A percentile compares a stretch with the other conserved stretches of the same genome.
Conservation (phyloP, 2,113 vertebrate genomes). For the Gambusia affinis region DNA sequence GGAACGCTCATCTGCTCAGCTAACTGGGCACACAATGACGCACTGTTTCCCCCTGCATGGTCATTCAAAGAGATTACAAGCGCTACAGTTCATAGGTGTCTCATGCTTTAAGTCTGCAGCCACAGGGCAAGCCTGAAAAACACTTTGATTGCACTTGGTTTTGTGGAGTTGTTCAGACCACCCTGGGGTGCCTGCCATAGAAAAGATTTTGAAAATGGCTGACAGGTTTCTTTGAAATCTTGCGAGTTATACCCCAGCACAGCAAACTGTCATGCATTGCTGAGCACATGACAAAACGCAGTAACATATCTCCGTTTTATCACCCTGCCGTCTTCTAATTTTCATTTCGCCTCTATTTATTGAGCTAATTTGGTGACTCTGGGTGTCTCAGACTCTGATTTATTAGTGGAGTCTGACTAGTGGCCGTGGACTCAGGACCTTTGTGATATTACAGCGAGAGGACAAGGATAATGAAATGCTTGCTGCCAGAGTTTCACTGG, state of each 20-base stretch:
- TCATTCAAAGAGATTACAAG: constrained; percentile 45
- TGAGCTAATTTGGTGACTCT: background rate
- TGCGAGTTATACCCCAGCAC: constrained; percentile 18
- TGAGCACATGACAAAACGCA: constrained; percentile 5
- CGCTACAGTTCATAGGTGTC: constrained; percentile 46
- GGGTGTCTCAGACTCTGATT: background rate
- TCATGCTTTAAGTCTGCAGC: constrained; percentile 36
- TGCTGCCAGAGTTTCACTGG: constrained; percentile 45
- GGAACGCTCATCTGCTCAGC: constrained; percentile 9
- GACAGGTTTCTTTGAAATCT: constrained; percentile 32
- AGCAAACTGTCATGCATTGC: background rate
- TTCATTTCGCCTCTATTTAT: background rate
- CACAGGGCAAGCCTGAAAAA: constrained; percentile 25
- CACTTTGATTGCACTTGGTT: constrained; percentile 22
- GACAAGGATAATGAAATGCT: constrained; percentile 68
- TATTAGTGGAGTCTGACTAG: constrained; percentile 31
- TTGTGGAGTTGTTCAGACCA: constrained; percentile 11
- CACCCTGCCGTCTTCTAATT: background rate
- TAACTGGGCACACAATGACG: constrained; percentile 16
- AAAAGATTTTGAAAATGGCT: constrained; percentile 10
- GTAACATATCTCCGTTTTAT: background rate
- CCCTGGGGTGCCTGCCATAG: constrained; percentile 12
- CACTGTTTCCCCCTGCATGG: constrained; percentile 42
- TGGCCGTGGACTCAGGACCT: constrained; percentile 57
- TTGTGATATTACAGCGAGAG: constrained; percentile 53